Evolutionary conservation across 1,140 invertebrate species (phyloP).

Genomic region (Nomia melanderi): DNA sequence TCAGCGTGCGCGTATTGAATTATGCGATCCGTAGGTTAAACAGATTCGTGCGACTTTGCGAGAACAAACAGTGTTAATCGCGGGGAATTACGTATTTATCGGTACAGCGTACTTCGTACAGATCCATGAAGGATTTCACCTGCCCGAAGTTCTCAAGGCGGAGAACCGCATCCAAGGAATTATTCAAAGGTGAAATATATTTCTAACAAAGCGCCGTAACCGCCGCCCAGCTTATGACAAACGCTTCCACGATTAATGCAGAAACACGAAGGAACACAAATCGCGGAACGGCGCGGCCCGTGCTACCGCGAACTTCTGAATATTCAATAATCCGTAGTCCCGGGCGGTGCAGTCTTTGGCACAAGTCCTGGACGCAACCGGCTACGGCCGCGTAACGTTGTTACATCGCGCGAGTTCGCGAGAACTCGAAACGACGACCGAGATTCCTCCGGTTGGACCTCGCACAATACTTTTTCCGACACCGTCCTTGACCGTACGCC

Average conservation of each 20-base stretch:
- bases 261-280: background rate
- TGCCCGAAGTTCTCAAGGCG: no score
- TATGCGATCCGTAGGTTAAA: background rate
- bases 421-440: background rate
- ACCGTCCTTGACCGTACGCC: background rate
- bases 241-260: background rate
- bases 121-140: no score
- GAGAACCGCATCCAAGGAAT: no score
- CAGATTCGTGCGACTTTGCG: background rate
- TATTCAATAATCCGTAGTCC: background rate
- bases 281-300: background rate
- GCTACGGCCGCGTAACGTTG: background rate
- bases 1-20: background rate
- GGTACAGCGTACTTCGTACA: no score
- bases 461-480: background rate
- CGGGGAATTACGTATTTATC: no score
- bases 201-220: no score
- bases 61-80: background rate
- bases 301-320: background rate
- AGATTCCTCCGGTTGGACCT: background rate
- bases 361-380: background rate
- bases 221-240: background rate
- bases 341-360: background rate
- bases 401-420: background rate
- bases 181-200: no score